phyloP scores from a whole-genome alignment of 2,113 vertebrate genomes.

The Labeo rohita region DNA sequence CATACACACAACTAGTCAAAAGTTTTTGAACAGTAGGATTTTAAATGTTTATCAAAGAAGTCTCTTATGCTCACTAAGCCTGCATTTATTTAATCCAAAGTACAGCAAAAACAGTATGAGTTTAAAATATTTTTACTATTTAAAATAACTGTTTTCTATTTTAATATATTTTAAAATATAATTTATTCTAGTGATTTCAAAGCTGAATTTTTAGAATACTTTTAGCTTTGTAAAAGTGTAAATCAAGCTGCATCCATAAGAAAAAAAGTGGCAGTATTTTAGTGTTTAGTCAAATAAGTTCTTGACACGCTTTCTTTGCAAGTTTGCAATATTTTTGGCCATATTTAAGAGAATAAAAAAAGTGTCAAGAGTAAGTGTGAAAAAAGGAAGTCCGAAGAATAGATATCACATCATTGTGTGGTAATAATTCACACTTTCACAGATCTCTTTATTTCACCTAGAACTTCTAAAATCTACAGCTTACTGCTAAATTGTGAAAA shows the following conservation, averaged over 20 bases:
- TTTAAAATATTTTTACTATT: too few species aligned
- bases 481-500: not conserved
- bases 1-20: too few species aligned
- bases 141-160: too few species aligned
- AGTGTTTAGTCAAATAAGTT: not conserved
- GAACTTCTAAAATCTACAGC: not conserved
- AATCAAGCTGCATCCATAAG: not conserved
- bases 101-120: too few species aligned
- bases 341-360: not conserved
- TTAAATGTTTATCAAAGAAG: too few species aligned
- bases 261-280: not conserved
- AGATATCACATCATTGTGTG: not conserved
- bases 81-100: too few species aligned
- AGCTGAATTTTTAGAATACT: too few species aligned
- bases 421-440: not conserved
- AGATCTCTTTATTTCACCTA: not conserved
- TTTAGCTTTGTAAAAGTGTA: not conserved
- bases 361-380: not conserved
- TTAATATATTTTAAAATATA: too few species aligned
- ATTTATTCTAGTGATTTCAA: too few species aligned
- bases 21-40: too few species aligned
- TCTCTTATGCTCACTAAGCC: too few species aligned
- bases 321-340: not conserved
- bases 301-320: not conserved
- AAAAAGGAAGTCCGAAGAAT: not conserved